Evolutionary conservation across 2,888 invertebrate genomes (phyloP).

Genomic region (Taenaris catops): DNA sequence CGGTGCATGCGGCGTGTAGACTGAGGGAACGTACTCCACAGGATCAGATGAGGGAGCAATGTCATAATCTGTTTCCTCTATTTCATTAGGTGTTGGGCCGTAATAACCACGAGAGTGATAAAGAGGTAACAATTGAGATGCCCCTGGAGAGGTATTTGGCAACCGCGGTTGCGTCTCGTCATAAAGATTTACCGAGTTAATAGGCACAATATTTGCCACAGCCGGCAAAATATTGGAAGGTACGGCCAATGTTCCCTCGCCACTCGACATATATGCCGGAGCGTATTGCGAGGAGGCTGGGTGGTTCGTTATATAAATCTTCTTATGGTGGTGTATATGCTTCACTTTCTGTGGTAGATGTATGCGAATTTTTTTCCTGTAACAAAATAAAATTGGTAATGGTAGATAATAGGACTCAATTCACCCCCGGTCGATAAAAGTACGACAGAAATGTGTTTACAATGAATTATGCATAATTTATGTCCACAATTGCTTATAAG

Average conservation of each 20-base stretch:
- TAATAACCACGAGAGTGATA: slow-evolving; percentile 71
- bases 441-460: neutral
- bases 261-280: slow-evolving; percentile 64
- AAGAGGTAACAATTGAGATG: slow-evolving; percentile 62
- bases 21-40: slow-evolving; percentile 42
- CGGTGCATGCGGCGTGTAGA: slow-evolving; percentile 37
- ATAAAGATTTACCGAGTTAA: slow-evolving; percentile 55
- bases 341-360: slow-evolving; percentile 78
- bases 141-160: slow-evolving; percentile 38
- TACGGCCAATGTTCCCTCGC: slow-evolving; percentile 60
- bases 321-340: slow-evolving; percentile 77
- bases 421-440: too few species aligned
- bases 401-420: slow-evolving; percentile 30
- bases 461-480: slow-evolving; percentile 4
- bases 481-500: slow-evolving; percentile 14
- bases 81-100: slow-evolving; percentile 54
- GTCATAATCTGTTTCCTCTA: slow-evolving; percentile 61
- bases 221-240: slow-evolving; percentile 54
- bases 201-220: slow-evolving; percentile 47
- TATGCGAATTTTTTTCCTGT: slow-evolving; percentile 78
- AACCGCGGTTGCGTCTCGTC: slow-evolving; percentile 47
- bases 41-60: slow-evolving; percentile 45
- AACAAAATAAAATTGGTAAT: slow-evolving; percentile 57
- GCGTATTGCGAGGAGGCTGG: slow-evolving; percentile 68
- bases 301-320: slow-evolving; percentile 74